A percentile compares a stretch with the other conserved stretches of the same genome.
Conservation (phyloP, 2,888 invertebrate species). For the Sinohyriopsis cumingii region DNA sequence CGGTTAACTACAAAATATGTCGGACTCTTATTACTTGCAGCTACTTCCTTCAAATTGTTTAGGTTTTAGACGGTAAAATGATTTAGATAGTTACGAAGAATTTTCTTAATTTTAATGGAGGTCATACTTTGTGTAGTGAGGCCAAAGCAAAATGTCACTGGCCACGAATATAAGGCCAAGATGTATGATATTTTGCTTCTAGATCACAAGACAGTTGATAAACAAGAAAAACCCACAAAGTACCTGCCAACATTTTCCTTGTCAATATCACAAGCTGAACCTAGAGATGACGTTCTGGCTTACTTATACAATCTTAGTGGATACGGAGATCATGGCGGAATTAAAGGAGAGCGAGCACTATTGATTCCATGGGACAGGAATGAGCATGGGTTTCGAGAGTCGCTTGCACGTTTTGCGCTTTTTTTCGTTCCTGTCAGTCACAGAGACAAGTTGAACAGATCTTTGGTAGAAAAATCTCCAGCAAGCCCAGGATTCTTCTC, state of each 20-base stretch:
- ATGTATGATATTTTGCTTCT: conserved; percentile 63
- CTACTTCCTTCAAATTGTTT: too few species aligned
- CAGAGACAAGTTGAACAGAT: conserved; percentile 57
- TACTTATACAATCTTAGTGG: conserved; percentile 59
- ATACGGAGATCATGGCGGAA: conserved; percentile 52
- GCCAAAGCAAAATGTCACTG: conserved; percentile 52
- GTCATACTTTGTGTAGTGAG: conserved; percentile 60
- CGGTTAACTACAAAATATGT: too few species aligned
- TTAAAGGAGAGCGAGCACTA: conserved; percentile 64
- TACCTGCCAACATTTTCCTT: conserved; percentile 59
- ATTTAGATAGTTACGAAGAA: too few species aligned
- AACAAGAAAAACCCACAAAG: conserved; percentile 46
- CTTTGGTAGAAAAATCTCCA: conserved; percentile 56
- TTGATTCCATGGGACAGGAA: conserved; percentile 47
- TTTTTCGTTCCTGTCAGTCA: conserved; percentile 63
- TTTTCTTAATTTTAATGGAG: conserved; percentile 46
- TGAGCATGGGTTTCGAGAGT: conserved; percentile 41
- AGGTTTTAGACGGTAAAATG: too few species aligned
- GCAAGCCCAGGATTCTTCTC: conserved; percentile 61
- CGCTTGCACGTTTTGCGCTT: conserved; percentile 55
- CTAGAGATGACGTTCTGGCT: conserved; percentile 57
- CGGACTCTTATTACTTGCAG: too few species aligned
- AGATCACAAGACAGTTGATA: conserved; percentile 52
- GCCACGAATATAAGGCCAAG: conserved; percentile 55
- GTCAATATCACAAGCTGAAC: conserved; percentile 54